Conservation (phyloP, 2,797 vertebrate species). For the Tenualosa ilisha region DNA sequence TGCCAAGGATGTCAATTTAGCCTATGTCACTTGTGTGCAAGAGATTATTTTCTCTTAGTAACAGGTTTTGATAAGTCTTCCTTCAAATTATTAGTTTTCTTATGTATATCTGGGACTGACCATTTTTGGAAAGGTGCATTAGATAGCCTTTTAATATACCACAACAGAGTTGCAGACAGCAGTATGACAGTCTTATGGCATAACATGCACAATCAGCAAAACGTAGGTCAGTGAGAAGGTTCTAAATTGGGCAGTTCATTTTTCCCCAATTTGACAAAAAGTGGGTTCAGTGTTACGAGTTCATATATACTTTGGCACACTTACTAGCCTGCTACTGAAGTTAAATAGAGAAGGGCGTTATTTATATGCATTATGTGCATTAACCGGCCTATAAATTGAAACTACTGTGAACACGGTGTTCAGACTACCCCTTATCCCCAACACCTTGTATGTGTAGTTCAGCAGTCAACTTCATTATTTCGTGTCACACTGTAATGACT, state of each 20-base stretch:
- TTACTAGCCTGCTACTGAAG: too few species aligned
- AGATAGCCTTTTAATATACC: background rate
- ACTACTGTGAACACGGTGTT: too few species aligned
- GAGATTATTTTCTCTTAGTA: background rate
- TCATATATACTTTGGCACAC: too few species aligned
- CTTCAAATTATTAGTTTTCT: background rate
- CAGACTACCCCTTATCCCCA: too few species aligned
- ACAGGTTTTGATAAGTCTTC: background rate
- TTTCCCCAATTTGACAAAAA: too few species aligned
- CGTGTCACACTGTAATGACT: too few species aligned
- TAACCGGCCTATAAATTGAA: too few species aligned
- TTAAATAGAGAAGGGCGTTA: too few species aligned
- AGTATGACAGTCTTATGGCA: background rate
- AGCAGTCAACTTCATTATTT: too few species aligned
- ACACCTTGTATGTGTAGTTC: too few species aligned
- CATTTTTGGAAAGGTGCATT: background rate
- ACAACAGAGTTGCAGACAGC: background rate
- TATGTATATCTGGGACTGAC: background rate
- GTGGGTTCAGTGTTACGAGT: too few species aligned
- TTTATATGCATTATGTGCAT: too few species aligned
- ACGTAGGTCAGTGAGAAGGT: background rate
- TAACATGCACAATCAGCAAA: background rate
- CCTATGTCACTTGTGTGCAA: background rate
- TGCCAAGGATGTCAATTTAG: background rate
- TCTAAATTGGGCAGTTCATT: background rate